Evolutionary conservation across 2,888 invertebrate species (phyloP), one percentile per base, ranked within the genome.

Genomic region (Microchrysa polita): DNA sequence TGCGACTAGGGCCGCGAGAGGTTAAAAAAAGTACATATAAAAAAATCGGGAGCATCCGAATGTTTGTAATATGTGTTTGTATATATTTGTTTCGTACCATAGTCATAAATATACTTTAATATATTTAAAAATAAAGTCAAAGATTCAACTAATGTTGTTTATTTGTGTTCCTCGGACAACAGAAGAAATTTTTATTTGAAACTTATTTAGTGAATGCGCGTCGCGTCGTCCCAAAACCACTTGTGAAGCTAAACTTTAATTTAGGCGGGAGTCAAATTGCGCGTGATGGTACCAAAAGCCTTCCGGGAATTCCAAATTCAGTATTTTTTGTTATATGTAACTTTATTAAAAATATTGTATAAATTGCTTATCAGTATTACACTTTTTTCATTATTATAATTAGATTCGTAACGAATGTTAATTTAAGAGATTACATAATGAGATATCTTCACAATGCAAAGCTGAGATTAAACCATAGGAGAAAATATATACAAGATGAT

Each of bases 41-140:
- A 48, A 48, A 48, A 48, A 10, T 48, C 48, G 10, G 12, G 4
- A 48, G 12, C 16, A 48, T 4, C n/a, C 4, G 16, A 48, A 48
- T 48, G 48, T 48, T 48, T 48, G 48, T 48, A 48, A 12, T 69
- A 34, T 44, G n/a, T 63, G 2, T 73, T 27, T 73, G 72, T 73
- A 73, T 61, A 73, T 73, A 73, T 73, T 72, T 61, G 52, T 72
- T 73, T 73, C 59, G 72, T 73, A 73, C 72, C 61, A 73, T 73
- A 73, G 53, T 34, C 59, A 42, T 61, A 61, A n/a, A 34, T 60
- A 73, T 73, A 73, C 63, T 73, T 73, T 63, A 73, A 53, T 61
- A 63, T 73, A 61, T 63, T 53, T 73, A 73, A 73, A 42, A 52
- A 74, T 53, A 53, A 22, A 67, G 10, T 65, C 27, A 59, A 72